Base-by-base conservation (phyloP, 2,888 invertebrate species). In the Lamproptera curius region DNA sequence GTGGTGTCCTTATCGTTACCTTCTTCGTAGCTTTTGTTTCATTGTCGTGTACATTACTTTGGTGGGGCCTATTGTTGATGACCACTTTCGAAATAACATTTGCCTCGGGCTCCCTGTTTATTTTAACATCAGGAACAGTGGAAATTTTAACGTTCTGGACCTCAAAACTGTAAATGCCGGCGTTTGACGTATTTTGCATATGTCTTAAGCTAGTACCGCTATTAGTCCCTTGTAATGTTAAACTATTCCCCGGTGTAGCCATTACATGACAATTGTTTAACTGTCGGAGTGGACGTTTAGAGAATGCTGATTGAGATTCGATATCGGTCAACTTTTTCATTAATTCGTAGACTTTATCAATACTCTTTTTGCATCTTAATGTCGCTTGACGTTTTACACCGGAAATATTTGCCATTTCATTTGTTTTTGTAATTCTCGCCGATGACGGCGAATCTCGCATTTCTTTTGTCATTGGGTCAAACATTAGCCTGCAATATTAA, bases 291-390 rank as follows among this genome's bases (percentile, higher is more conserved):
- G 33, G 16, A 8, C 26, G 16, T 8, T 33, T 43, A 1, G 42
- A 16, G 11, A 44, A 35, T 39, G 58, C 59, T 1, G 43, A 43
- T 40, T 69, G 67, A 17, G 41, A 43, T 1, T 67, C 63, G 8
- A 46, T 44, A 36, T 70, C 73, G 5, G 59, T 64, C 9, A 74
- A 53, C 43, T 72, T 73, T 23, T 74, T 79, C 58, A 87, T 76
- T 36, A 87, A 67, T 52, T 68, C 63, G 53, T 84, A 85, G 53
- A 86, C 69, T 66, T 81, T 78, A 39, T 84, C 78, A 46, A 86
- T 84, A 56, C 79, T 84, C 59, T 76, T 77, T 55, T 75, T 72
- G 48, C 79, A 84, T 58, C 80, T 76, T 2, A 73, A 42, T 4
- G 75, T 52, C 9, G 67, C 52, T 1, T 57, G 53, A 0, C n/a